These are phyloP conservation scores for Manduca sexta DNA, from an alignment of 1,140 invertebrate species.

Conservation along the genomic window DNA sequence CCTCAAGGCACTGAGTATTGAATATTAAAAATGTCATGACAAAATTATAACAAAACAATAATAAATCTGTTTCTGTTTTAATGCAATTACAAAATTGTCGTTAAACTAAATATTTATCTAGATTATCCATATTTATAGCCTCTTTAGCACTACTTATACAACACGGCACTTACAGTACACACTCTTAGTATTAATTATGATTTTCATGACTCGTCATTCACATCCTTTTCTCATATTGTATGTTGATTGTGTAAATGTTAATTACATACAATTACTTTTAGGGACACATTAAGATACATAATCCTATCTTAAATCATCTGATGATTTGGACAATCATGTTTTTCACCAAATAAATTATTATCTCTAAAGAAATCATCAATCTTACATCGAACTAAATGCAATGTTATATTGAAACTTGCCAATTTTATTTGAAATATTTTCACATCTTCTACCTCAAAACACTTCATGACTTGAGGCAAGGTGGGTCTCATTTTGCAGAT, in stretches of 20 bases:
- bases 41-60: constrained; percentile 4
- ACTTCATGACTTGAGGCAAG: constrained; percentile 49
- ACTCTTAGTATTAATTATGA: constrained; percentile 1
- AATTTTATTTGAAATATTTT: constrained; percentile 36
- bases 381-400: constrained; percentile 47
- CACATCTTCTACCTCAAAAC: constrained; percentile 39
- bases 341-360: constrained; percentile 26
- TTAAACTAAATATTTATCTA: constrained; percentile 1
- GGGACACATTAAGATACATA: background rate
- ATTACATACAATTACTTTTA: background rate
- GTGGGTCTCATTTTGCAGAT: constrained; percentile 58
- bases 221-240: too few relatives aligned
- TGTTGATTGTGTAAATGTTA: background rate
- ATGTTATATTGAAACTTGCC: constrained; percentile 37
- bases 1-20: constrained; percentile 30
- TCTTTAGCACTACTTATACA: background rate
- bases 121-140: background rate
- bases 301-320: too few relatives aligned
- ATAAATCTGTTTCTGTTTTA: background rate
- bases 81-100: too few relatives aligned
- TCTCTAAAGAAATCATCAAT: constrained; percentile 54
- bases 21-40: constrained; percentile 6
- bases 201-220: background rate
- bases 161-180: background rate
- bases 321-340: constrained; percentile 1